phyloP scores from a whole-genome alignment of 2,888 invertebrate genomes.

The Sympetrum striolatum region DNA sequence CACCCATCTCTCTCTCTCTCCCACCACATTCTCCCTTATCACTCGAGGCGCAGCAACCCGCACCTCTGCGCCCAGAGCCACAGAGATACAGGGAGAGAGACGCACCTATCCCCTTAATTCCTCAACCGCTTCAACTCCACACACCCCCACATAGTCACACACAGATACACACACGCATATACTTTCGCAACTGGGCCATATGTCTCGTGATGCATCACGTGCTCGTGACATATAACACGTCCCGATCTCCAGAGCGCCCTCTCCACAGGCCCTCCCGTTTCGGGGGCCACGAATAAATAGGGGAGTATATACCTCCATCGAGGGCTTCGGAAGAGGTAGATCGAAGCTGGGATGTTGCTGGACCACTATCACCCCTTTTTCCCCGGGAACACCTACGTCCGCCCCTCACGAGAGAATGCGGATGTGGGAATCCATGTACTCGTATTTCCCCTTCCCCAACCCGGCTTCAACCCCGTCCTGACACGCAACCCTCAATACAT shows the following conservation, averaged over 20 bases:
- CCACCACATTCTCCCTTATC: not conserved
- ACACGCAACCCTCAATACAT: not conserved
- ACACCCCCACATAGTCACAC: not conserved
- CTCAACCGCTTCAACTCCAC: not conserved
- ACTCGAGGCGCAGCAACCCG: not conserved
- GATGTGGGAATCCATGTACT: not conserved
- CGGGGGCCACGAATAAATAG: not conserved
- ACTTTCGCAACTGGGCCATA: constrained; percentile 43
- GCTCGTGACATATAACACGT: constrained; percentile 27
- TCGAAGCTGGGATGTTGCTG: not conserved
- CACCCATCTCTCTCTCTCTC: not conserved
- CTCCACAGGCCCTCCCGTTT: not conserved
- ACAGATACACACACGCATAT: not conserved
- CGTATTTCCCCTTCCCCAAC: not conserved
- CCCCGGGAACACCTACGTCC: not conserved
- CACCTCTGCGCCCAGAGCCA: not conserved
- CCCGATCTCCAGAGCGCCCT: constrained; percentile 3
- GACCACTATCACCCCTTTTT: no score
- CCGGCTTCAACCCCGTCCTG: not conserved
- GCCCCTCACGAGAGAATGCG: not conserved
- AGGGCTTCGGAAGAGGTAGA: not conserved
- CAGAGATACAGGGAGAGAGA: not conserved
- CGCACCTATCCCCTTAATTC: not conserved
- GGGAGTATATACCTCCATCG: not conserved
- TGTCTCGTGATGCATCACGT: constrained; percentile 40